Conservation (phyloP, 1,140 invertebrate genomes). For the Cecropterus lyciades region DNA sequence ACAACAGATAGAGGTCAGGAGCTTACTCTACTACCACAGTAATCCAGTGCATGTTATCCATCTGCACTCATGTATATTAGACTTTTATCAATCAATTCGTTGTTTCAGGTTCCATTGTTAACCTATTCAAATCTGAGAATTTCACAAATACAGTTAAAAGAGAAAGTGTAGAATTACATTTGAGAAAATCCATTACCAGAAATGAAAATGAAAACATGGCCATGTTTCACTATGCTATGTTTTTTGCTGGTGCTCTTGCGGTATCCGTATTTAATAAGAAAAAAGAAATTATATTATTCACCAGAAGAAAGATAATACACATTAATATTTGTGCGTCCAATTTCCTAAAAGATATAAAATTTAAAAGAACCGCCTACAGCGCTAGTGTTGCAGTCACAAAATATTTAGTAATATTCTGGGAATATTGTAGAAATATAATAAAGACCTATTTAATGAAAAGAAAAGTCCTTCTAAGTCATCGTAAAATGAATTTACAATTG, state of each 20-base stretch:
- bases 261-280: conserved; percentile 57
- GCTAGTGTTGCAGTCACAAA: conserved; percentile 34
- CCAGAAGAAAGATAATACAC: conserved; percentile 36
- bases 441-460: conserved; percentile 19
- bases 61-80: too few relatives aligned
- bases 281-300: conserved; percentile 43
- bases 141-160: conserved; percentile 6
- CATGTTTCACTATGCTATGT: conserved; percentile 54
- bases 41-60: too few relatives aligned
- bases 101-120: conserved; percentile 30
- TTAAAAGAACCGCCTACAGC: conserved; percentile 32
- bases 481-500: conserved; percentile 48
- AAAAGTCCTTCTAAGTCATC: conserved; percentile 17
- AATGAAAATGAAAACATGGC: conserved; percentile 25
- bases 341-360: conserved; percentile 21
- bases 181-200: conserved; percentile 5
- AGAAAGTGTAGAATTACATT: not conserved
- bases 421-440: conserved; percentile 32
- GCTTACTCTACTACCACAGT: too few relatives aligned
- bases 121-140: conserved; percentile 26
- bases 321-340: conserved; percentile 20
- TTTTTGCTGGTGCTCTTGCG: conserved; percentile 54
- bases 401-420: conserved; percentile 33
- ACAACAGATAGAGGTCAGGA: too few relatives aligned
- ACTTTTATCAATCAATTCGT: not conserved